A percentile compares a stretch with the other conserved stretches of the same genome.
Evolutionary conservation across 2,797 vertebrate species (phyloP).

Genomic region (Oreonectes daqikongensis): DNA sequence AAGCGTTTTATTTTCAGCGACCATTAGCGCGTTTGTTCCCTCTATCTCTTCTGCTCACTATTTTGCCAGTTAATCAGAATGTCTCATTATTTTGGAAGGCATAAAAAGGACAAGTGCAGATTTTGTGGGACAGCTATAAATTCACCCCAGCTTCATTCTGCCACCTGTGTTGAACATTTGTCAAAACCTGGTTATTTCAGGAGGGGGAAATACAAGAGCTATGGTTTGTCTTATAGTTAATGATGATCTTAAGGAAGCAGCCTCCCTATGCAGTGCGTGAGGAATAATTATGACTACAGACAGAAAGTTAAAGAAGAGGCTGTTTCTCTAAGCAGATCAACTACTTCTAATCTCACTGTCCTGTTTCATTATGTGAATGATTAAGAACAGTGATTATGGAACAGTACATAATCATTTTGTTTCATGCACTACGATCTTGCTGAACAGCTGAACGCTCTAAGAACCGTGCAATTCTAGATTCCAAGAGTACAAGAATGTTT

Average conservation of each 20-base stretch:
- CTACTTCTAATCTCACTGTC: conserved; percentile 13
- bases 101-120: conserved; percentile 46
- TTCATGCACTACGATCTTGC: not conserved
- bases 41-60: conserved; percentile 34
- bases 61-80: conserved; percentile 54
- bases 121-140: conserved; percentile 51
- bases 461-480: not conserved
- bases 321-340: conserved; percentile 38
- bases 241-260: conserved; percentile 42
- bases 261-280: conserved; percentile 38
- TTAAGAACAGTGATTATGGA: not conserved
- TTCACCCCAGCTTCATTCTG: conserved; percentile 2
- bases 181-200: conserved; percentile 46
- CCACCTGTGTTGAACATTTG: conserved; percentile 19
- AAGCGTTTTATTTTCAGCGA: conserved; percentile 76
- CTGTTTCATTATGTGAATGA: conserved; percentile 6
- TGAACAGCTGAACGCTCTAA: not conserved
- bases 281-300: conserved; percentile 36
- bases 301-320: conserved; percentile 17
- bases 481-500: not conserved
- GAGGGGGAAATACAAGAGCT: conserved; percentile 38
- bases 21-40: conserved; percentile 52
- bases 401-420: not conserved
- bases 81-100: conserved; percentile 51
- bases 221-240: conserved; percentile 57